A percentile compares a stretch with the other conserved stretches of the same genome.
Evolutionary conservation across 2,797 vertebrate species (phyloP).

Genomic region (Esox lucius): DNA sequence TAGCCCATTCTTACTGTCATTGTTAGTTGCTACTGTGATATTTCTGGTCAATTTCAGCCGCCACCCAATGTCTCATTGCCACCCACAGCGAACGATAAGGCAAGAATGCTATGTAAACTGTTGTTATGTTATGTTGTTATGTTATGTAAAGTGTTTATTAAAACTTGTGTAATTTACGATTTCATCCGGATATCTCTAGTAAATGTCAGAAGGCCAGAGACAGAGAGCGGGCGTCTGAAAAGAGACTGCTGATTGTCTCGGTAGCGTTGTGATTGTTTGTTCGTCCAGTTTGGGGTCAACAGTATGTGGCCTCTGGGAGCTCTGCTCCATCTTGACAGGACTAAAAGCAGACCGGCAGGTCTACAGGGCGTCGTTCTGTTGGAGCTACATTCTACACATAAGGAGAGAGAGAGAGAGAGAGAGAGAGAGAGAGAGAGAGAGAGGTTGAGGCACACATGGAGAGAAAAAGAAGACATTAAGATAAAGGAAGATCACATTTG

Average conservation of each 20-base stretch:
- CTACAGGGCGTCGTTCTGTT: not conserved
- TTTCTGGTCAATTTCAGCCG: too few relatives aligned
- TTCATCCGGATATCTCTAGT: too few relatives aligned
- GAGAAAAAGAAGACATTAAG: not conserved
- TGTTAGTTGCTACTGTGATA: too few relatives aligned
- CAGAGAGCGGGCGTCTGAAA: constrained; percentile 2
- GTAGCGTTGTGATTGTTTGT: constrained; percentile 25
- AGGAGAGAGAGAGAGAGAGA: not conserved
- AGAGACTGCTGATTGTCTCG: constrained; percentile 16
- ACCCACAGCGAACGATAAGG: too few relatives aligned
- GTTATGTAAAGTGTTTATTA: too few relatives aligned
- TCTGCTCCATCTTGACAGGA: constrained; percentile 16
- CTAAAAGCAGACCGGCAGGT: not conserved
- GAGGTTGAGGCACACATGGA: not conserved
- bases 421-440: not conserved
- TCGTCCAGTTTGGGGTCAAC: constrained; percentile 18
- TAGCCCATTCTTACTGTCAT: too few relatives aligned
- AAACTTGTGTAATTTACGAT: too few relatives aligned
- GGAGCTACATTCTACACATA: not conserved
- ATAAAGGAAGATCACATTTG: not conserved
- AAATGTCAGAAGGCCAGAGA: not conserved
- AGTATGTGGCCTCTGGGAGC: not conserved
- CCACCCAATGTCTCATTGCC: too few relatives aligned
- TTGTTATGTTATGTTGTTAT: too few relatives aligned
- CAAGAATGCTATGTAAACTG: too few relatives aligned